These are phyloP conservation scores for Pseudanteris insignis DNA, from an alignment of 2,888 invertebrate genomes.

Conservation along the genomic window DNA sequence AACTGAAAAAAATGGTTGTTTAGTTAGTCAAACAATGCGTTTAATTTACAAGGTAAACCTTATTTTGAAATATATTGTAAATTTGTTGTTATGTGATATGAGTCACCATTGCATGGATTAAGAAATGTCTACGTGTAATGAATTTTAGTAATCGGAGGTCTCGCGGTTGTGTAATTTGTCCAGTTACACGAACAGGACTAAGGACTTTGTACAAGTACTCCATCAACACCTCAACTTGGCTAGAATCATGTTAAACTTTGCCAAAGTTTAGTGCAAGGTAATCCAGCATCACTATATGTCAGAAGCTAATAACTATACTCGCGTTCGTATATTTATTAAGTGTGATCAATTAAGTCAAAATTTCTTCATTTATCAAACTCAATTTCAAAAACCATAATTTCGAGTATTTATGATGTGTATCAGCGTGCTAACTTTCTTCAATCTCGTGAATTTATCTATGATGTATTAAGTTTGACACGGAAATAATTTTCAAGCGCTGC, in stretches of 20 bases:
- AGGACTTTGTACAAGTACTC: constrained; percentile 44
- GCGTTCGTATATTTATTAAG: constrained; percentile 31
- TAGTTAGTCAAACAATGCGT: too few relatives aligned
- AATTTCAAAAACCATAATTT: constrained; percentile 27
- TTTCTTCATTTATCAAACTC: constrained; percentile 33
- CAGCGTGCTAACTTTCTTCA: constrained; percentile 21
- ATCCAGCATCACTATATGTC: constrained; percentile 42
- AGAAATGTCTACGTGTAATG: constrained; percentile 8
- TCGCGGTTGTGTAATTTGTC: constrained; percentile 38
- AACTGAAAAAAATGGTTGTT: too few relatives aligned
- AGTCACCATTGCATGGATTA: too few relatives aligned
- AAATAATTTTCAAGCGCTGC: constrained; percentile 19
- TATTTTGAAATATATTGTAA: too few relatives aligned
- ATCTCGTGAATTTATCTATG: constrained; percentile 30
- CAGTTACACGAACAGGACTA: constrained; percentile 41
- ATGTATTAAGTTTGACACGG: constrained; percentile 28
- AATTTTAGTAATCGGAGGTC: constrained; percentile 36
- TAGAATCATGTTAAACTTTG: constrained; percentile 44
- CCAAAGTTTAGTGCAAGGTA: constrained; percentile 41
- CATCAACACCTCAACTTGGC: constrained; percentile 45
- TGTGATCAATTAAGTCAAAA: constrained; percentile 38
- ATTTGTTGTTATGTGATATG: too few relatives aligned
- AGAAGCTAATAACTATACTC: constrained; percentile 38
- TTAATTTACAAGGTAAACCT: too few relatives aligned
- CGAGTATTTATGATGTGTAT: constrained; percentile 19